Evolutionary conservation across 2,888 invertebrate species (phyloP), one percentile per base, ranked within the genome.

Genomic region (Coelopa pilipes): DNA sequence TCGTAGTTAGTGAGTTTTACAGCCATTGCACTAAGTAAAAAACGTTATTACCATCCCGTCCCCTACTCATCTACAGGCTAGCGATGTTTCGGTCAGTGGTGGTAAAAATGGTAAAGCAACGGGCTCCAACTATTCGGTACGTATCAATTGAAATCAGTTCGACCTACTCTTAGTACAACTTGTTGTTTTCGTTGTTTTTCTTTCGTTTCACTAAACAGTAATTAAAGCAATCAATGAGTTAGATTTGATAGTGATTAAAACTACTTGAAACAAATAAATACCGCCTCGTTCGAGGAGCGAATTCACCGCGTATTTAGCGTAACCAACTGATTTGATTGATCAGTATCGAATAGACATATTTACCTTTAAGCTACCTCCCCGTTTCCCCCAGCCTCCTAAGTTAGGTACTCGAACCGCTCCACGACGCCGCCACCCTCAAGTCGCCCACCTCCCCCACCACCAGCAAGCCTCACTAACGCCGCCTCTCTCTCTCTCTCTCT

Each of bases 121-220:
- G 86, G 84, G 85, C 85, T 84, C 85, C 80, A 87, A 87, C 85
- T 88, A 87, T 87, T 88, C 87, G 87, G 87, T 88, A 88, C 88
- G 87, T 88, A 88, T 88, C 87, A 87, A 87, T 85, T 84, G 83
- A 87, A 88, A 87, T 88, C 88, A 87, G 87, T 87, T 79, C 77
- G 79, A 77, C 78, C 72, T 63, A 55, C 34, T 34, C 34, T 34
- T 50, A 70, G 49, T 55, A 45, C 46, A 53, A 46, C 49, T 46
- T 74, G 66, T 70, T 70, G 65, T 15, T 49, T 55, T 71, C 12
- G 45, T 55, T 73, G n/a, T 69, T 73, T 45, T 50, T 19, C 49
- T 77, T 73, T 67, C 72, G 59, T 45, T 67, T 68, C 55, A 24
- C 65, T 65, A 70, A 71, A 57, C 57, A 70, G 72, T 21, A 67